phyloP scores from a whole-genome alignment of 2,888 invertebrate genomes.

The Amphimallon solstitiale region DNA sequence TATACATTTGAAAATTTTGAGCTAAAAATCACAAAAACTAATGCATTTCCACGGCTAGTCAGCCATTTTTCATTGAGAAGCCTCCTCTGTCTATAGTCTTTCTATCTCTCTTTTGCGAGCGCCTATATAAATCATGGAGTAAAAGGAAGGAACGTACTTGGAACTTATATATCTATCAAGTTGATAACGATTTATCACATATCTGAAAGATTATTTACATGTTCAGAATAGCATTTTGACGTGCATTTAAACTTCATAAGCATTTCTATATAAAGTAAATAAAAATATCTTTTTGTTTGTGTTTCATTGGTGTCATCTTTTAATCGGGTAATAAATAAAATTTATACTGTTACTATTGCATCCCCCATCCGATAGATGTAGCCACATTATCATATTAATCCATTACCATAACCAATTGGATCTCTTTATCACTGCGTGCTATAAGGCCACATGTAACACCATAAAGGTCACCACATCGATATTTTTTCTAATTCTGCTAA shows the following conservation, averaged over 20 bases:
- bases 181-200: too few species aligned
- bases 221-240: too few species aligned
- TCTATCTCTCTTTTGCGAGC: slow-evolving; percentile 25
- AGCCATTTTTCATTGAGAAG: slow-evolving; percentile 54
- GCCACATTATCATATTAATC: too few species aligned
- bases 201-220: too few species aligned
- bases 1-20: slow-evolving; percentile 49
- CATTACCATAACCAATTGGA: too few species aligned
- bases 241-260: not conserved
- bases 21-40: slow-evolving; percentile 51
- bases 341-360: too few species aligned
- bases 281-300: not conserved
- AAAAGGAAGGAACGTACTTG: slow-evolving; percentile 1
- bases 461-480: too few species aligned
- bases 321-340: too few species aligned
- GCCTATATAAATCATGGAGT: not conserved
- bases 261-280: not conserved
- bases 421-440: too few species aligned
- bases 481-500: too few species aligned
- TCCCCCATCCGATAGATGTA: too few species aligned
- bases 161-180: not conserved
- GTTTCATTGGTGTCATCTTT: not conserved
- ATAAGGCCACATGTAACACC: too few species aligned
- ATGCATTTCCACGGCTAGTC: slow-evolving; percentile 55
- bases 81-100: slow-evolving; percentile 12